A percentile compares a stretch with the other conserved stretches of the same genome.
Conservation (phyloP, 2,113 vertebrate genomes). For the Jaculus jaculus region DNA sequence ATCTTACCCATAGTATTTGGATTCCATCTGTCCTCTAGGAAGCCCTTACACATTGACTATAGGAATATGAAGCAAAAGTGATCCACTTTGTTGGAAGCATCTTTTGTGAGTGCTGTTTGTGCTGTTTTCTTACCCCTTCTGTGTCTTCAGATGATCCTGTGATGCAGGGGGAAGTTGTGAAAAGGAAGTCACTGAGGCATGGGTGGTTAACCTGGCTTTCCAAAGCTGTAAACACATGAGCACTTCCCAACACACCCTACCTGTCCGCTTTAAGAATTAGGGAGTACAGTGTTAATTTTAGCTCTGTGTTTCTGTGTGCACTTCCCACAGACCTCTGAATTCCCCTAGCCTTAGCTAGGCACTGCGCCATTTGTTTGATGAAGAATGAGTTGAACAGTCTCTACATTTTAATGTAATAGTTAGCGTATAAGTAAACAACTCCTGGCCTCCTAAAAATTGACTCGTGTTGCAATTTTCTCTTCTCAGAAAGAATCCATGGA, state of each 20-base stretch:
- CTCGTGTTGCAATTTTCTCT: conserved; percentile 54
- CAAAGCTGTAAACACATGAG: not conserved
- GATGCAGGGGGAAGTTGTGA: conserved; percentile 21
- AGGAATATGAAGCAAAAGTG: not conserved
- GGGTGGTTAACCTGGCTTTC: not conserved
- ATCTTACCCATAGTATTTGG: not conserved
- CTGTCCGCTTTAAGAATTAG: not conserved
- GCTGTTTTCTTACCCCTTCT: not conserved
- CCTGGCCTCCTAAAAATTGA: conserved; percentile 28
- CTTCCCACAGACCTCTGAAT: not conserved
- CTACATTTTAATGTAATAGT: not conserved
- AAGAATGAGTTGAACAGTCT: not conserved
- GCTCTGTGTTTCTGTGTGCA: not conserved
- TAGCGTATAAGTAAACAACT: not conserved
- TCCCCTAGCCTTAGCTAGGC: not conserved
- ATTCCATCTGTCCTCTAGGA: not conserved
- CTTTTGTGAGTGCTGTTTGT: not conserved
- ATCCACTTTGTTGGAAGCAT: not conserved
- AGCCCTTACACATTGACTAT: not conserved
- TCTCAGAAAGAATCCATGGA: conserved; percentile 94
- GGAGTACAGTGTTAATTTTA: not conserved
- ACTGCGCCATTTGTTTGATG: not conserved
- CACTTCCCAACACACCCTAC: accelerated
- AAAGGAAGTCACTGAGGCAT: not conserved
- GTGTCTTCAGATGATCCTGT: conserved; percentile 30